Evolutionary conservation across 2,113 vertebrate species (phyloP), one percentile per base, ranked within the genome.

Genomic region (Pionites leucogaster): DNA sequence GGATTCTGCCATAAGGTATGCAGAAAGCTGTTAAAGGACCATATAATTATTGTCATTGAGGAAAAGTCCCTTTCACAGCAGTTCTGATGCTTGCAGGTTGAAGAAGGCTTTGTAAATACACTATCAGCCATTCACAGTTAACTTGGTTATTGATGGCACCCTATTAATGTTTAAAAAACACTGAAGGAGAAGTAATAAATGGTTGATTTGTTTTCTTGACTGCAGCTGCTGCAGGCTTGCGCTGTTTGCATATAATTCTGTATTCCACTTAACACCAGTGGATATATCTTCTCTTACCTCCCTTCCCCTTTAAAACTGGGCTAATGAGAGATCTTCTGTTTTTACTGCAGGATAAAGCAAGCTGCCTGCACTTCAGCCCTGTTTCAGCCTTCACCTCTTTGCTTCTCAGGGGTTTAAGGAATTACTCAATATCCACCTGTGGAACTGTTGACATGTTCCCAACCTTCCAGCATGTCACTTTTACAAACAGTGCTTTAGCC

Each of bases 141-240:
- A 87, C 86, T 65, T 52, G 49, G 92, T 96, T 97, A 92, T 97
- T 83, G 95, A 96, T 94, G 90, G 80, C 35, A 31, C 57, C 50
- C 86, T 88, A 91, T 95, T 92, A 97, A 96, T 93, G 93, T 95
- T 97, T 96, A 76, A 96, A 96, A 96, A 94, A 96, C 92, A 82
- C 88, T 82, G 93, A 95, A 96, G 69, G 80, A 96, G 81, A 88
- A 76, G 90, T 93, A 95, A 97, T 93, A 96, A 95, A 94, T 93
- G 86, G 83, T 95, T 96, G 92, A 91, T 97, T 95, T 95, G 92
- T 92, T 96, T 95, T 93, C 86, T 82, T 87, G 92, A 86, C 88
- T 94, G 86, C 88, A 79, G 90, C 95, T 82, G 93, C 96, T 93
- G 80, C 88, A 53, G 92, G 77, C 88, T 89, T 13, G 41, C 0